phyloP scores from a whole-genome alignment of 2,797 vertebrate genomes.

The Oryzias dopingdopingensis region DNA sequence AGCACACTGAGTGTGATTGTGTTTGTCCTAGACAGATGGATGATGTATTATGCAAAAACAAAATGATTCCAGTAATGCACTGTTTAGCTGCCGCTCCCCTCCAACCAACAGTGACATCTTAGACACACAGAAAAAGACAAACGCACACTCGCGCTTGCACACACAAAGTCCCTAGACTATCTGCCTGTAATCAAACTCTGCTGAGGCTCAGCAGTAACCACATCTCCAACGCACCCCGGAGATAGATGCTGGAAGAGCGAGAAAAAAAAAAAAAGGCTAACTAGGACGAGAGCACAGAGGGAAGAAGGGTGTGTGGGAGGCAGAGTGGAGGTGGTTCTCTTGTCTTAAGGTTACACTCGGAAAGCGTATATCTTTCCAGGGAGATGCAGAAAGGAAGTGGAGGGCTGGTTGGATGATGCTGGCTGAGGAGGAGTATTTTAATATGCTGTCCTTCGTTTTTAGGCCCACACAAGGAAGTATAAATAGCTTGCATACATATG shows the following conservation, averaged over 20 bases:
- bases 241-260: conserved; percentile 51
- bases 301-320: conserved; percentile 55
- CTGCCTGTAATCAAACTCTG: conserved; percentile 63
- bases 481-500: conserved; percentile 61
- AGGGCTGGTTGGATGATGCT: conserved; percentile 45
- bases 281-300: conserved; percentile 56
- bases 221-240: conserved; percentile 58
- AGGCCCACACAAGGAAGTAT: conserved; percentile 70
- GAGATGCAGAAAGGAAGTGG: conserved; percentile 55
- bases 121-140: conserved; percentile 20
- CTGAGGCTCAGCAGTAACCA: conserved; percentile 66
- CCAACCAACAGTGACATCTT: conserved; percentile 19
- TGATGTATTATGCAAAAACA: conserved; percentile 80
- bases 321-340: conserved; percentile 72
- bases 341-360: conserved; percentile 72
- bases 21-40: conserved; percentile 73
- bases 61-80: conserved; percentile 76
- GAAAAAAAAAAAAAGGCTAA: conserved; percentile 40
- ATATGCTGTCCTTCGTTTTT: conserved; percentile 69
- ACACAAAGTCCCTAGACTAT: conserved; percentile 53
- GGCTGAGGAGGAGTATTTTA: conserved; percentile 68
- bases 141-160: conserved; percentile 20
- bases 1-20: conserved; percentile 25
- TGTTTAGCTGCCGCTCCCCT: conserved; percentile 61
- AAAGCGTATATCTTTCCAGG: conserved; percentile 66